Evolutionary conservation across 2,113 vertebrate genomes (phyloP).

Genomic region (Poeciliopsis occidentalis): DNA sequence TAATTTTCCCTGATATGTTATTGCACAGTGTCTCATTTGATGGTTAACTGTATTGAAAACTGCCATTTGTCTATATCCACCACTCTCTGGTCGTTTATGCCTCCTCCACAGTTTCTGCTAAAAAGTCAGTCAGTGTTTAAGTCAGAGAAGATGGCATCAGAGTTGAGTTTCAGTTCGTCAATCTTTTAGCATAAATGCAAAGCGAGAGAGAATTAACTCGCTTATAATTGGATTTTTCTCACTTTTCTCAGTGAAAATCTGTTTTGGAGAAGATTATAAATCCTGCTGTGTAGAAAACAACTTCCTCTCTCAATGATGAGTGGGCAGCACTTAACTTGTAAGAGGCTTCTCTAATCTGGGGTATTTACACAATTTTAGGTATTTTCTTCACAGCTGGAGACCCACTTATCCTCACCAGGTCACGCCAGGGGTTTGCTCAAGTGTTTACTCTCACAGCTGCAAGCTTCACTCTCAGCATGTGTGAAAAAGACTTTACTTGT

Average conservation of each 20-base stretch:
- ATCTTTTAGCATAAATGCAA: conserved; percentile 27
- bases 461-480: conserved; percentile 7
- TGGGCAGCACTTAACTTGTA: conserved; percentile 4
- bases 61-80: conserved; percentile 29
- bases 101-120: conserved; percentile 12
- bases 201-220: conserved; percentile 16
- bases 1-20: conserved; percentile 19
- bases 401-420: conserved; percentile 33
- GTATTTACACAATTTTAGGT: conserved; percentile 17
- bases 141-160: conserved; percentile 17
- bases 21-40: conserved; percentile 36
- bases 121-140: conserved; percentile 46
- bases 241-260: conserved; percentile 2
- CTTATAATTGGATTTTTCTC: conserved; percentile 26
- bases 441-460: conserved; percentile 50
- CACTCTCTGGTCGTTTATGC: conserved; percentile 40
- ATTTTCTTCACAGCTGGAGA: conserved; percentile 45
- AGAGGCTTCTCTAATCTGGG: conserved; percentile 25
- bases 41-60: conserved; percentile 23
- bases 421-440: conserved; percentile 19
- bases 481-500: not conserved
- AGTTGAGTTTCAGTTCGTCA: conserved; percentile 35
- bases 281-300: conserved; percentile 23
- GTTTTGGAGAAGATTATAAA: conserved; percentile 9
- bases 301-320: conserved; percentile 20